phyloP scores from a whole-genome alignment of 2,113 vertebrate genomes.

The Diadophis punctatus region DNA sequence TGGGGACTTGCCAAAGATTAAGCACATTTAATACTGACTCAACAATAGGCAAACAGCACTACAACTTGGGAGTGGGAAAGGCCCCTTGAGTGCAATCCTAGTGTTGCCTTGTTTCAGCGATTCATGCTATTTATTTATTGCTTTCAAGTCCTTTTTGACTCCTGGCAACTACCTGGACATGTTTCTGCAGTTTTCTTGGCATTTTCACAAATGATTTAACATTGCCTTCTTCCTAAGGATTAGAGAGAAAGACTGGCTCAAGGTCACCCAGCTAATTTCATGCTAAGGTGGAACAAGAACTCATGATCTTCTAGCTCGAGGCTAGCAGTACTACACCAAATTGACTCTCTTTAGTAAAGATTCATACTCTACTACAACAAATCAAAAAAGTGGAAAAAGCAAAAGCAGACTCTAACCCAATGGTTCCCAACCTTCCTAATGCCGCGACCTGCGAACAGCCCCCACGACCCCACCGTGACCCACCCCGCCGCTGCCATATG shows the following conservation, averaged over 20 bases:
- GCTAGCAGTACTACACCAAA: background rate
- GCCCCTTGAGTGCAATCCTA: background rate
- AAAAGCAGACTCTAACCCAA: too few relatives aligned
- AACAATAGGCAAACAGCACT: background rate
- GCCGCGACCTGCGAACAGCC: too few relatives aligned
- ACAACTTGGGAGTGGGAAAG: background rate
- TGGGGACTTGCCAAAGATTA: background rate
- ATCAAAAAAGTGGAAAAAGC: background rate
- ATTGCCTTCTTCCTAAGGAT: background rate
- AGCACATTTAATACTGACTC: background rate
- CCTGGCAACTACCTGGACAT: background rate
- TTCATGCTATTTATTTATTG: background rate
- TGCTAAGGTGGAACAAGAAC: background rate
- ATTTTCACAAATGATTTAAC: background rate
- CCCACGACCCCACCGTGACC: too few relatives aligned
- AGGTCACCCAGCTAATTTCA: background rate
- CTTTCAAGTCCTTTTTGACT: background rate
- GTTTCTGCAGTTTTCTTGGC: background rate
- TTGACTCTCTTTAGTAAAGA: background rate
- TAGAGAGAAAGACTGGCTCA: background rate
- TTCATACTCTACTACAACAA: background rate
- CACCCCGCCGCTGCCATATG: too few relatives aligned
- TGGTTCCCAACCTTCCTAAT: too few relatives aligned
- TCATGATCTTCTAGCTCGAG: background rate
- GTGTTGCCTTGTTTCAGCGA: background rate